Base-by-base conservation (phyloP, 2,113 vertebrate species). In the Phalacrocorax aristotelis region DNA sequence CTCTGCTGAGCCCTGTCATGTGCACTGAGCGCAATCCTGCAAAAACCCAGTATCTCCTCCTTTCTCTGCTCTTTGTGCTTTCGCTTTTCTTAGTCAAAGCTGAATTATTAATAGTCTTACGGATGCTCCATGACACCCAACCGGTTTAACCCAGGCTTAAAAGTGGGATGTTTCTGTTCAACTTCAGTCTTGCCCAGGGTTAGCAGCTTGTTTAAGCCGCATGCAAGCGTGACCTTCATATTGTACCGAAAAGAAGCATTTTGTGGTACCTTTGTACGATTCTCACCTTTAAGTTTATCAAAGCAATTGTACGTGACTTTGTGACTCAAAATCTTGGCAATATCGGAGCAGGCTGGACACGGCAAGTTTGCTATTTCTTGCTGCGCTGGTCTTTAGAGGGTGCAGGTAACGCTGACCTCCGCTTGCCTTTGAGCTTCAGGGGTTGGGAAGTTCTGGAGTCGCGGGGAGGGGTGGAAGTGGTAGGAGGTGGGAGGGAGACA, bases 51-150 rank as follows among this genome's bases (percentile, higher is more conserved):
- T 8, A 3, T 8, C 46, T 46, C 51, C 20, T 26, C 64, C 48
- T 26, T 17, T 20, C 13, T 0, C 61, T 7, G 55, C 62, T 32
- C 2, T 22, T 19, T 0, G 0, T 7, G 66, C 61, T n/a, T 49
- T 44, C 5, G 0, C 40, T 71, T 77, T 49, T 25, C 19, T 18
- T 19, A 27, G 6, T 51, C 57, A 6, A 26, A 72, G 72, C 12
- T 19, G 66, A 40, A 40, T 60, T 60, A 54, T 32, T 52, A 17
- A 32, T 54, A 7, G 23, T 20, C 11, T 27, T 40, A 4, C 0
- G 44, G 79, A 11, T 54, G 66, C 12, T 79, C 44, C 19, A 52
- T 16, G 52, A 16, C 38, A 6, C 21, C 44, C 38, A 6, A 2
- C 11, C 2, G 6, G 25, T 26, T 58, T 72, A 58, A 30, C 10